Evolutionary conservation across 2,888 invertebrate genomes (phyloP), one percentile per base, ranked within the genome.

Genomic region (Eulithis prunata): DNA sequence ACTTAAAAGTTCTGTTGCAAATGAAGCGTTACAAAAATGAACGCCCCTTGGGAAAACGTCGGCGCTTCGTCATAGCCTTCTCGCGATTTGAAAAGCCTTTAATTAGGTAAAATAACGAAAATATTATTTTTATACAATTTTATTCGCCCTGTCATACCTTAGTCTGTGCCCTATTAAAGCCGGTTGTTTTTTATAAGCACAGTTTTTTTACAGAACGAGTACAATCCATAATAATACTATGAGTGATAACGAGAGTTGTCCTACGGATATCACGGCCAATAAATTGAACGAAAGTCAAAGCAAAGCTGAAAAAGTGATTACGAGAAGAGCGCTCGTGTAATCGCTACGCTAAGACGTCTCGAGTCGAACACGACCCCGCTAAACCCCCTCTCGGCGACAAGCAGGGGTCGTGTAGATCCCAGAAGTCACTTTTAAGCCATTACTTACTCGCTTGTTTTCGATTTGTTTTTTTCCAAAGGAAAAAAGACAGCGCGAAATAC

Each of bases 401-500:
- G 74, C 71, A 74, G 72, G 71, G 76, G 76, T 78, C 77, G 75
- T 76, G 77, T 51, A 61, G 81, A 82, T 84, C 83, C 84, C 82
- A 76, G 88, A 86, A 88, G 85, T 87, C 85, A 85, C 85, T 86
- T 88, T 89, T 87, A 87, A 88, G 84, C 88, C 90, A 87, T 90
- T 91, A 89, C 88, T 88, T 90, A 87, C 86, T 86, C 81, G 84
- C 88, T 89, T 90, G 89, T 90, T 91, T 89, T 85, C 86, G 88
- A 89, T 91, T 91, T 88, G 87, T 90, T 90, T 92, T 90, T 89
- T 90, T 87, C 82, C 78, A 79, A 74, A 78, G 75, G 80, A 87
- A 89, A 90, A 91, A 90, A 88, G 86, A 84, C 84, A 87, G 85
- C 83, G 83, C 78, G 75, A 82, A 80, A 84, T 85, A 86, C 85